Evolutionary conservation across 2,888 invertebrate genomes (phyloP).

Genomic region (Pachydiplax longipennis): DNA sequence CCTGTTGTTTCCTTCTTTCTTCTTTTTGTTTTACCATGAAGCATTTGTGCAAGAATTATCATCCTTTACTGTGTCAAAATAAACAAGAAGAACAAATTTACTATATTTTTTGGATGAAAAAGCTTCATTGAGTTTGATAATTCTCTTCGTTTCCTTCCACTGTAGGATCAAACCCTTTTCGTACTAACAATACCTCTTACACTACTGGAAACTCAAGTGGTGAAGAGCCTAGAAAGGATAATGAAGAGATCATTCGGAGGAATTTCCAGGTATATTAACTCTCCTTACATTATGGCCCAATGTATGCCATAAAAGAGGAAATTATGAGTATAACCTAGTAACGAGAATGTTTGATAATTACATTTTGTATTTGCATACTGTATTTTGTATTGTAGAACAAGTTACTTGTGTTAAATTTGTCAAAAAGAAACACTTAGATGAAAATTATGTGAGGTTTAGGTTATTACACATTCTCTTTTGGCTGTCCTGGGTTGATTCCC

Average conservation of each 20-base stretch:
- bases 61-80: too few species aligned
- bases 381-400: too few species aligned
- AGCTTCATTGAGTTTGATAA: neutral
- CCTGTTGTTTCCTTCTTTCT: too few species aligned
- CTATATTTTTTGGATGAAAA: too few species aligned
- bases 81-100: too few species aligned
- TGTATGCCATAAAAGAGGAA: neutral
- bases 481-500: too few species aligned
- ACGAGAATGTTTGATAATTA: too few species aligned
- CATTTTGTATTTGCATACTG: too few species aligned
- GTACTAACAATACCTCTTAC: neutral
- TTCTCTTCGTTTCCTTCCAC: neutral
- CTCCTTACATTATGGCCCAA: neutral
- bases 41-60: too few species aligned
- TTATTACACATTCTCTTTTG: too few species aligned
- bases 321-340: neutral
- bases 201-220: neutral
- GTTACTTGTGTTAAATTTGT: neutral
- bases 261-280: slow-evolving; percentile 26
- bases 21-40: too few species aligned
- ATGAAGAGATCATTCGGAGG: slow-evolving; percentile 23
- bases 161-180: slow-evolving; percentile 1
- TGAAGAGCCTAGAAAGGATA: neutral
- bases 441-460: too few species aligned
- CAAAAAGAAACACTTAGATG: neutral